These are phyloP conservation scores for Diarsia mendica DNA, from an alignment of 2,888 invertebrate genomes.

Conservation along the genomic window DNA sequence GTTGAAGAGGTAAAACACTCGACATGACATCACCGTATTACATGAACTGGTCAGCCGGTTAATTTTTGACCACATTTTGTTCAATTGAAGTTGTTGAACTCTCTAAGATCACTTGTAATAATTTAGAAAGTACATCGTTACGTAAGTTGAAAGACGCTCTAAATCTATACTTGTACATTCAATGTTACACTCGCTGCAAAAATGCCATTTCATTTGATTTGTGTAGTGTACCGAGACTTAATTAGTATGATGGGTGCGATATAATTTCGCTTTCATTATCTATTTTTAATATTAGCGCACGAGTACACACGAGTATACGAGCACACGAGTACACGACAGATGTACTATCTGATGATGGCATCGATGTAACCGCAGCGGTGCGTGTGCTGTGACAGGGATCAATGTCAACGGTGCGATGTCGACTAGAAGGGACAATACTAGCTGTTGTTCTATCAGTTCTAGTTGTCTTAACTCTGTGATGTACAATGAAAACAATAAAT, in stretches of 20 bases:
- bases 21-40: constrained; percentile 72
- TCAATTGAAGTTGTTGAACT: constrained; percentile 33
- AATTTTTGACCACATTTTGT: constrained; percentile 46
- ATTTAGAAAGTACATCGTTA: constrained; percentile 64
- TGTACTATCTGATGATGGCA: constrained; percentile 38
- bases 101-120: constrained; percentile 50
- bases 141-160: constrained; percentile 45
- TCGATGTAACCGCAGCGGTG: constrained; percentile 21
- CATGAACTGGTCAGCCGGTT: constrained; percentile 46
- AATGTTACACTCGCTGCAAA: constrained; percentile 12
- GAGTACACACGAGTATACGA: too few relatives aligned
- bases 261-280: constrained; percentile 48
- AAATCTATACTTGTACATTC: constrained; percentile 15
- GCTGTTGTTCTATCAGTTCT: constrained; percentile 46
- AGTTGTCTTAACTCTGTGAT: constrained; percentile 47
- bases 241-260: constrained; percentile 28
- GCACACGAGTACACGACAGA: constrained; percentile 36
- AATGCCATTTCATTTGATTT: constrained; percentile 31
- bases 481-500: constrained; percentile 40
- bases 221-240: constrained; percentile 48
- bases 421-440: constrained; percentile 50
- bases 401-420: constrained; percentile 58
- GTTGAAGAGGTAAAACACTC: constrained; percentile 71
- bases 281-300: constrained; percentile 56
- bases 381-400: constrained; percentile 48